Evolutionary conservation across 2,113 vertebrate genomes (phyloP).

Genomic region (Xenopus tropicalis): UCB_Xtro_10.0 CM004446.2:100403501-100404000

Average conservation of each 20-base stretch:
- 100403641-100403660: constrained; percentile 97
- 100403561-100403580: constrained; percentile 78
- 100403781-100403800: not conserved
- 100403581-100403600: constrained; percentile 96
- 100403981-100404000: not conserved
- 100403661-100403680: constrained; percentile 89
- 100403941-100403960: not conserved
- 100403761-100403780: not conserved
- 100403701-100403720: constrained; percentile 28
- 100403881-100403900: constrained; percentile 4
- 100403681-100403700: constrained; percentile 32
- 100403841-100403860: constrained; percentile 3
- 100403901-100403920: constrained; percentile 2
- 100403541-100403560: constrained; percentile 16
- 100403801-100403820: not conserved
- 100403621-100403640: constrained; percentile 90
- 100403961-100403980: not conserved
- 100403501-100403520: constrained; percentile 7
- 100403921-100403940: not conserved
- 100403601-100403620: constrained; percentile 95
- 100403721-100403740: constrained; percentile 1
- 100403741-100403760: constrained; percentile 6
- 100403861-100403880: not conserved
- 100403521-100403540: too few species aligned
- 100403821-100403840: not conserved